Conservation (phyloP, 1,140 invertebrate species). For the Hylaeus anthracinus region DNA sequence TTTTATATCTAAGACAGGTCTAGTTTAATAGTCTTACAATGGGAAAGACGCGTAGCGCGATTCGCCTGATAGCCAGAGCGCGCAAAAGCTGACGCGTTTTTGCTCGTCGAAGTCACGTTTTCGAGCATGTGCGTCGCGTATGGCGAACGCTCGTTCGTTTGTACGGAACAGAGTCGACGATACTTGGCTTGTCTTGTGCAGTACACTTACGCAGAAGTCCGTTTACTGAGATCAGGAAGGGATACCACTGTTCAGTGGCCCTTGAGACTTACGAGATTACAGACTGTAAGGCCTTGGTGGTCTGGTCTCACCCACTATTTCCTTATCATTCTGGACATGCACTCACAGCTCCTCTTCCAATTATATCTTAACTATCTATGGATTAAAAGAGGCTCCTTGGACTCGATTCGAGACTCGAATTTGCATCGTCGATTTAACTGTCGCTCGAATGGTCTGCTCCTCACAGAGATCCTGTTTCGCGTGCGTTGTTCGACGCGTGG, state of each 20-base stretch:
- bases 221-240: not conserved
- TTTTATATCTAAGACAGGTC: no score
- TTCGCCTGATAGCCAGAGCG: not conserved
- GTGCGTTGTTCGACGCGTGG: not conserved
- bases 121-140: slow-evolving; percentile 31
- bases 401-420: no score
- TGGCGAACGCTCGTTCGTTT: not conserved
- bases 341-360: no score
- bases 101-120: slow-evolving; percentile 34
- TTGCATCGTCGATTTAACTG: not conserved
- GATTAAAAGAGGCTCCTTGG: no score
- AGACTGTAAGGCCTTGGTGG: no score
- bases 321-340: no score
- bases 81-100: slow-evolving; percentile 31
- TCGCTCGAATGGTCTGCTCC: not conserved
- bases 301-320: no score
- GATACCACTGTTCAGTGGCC: no score
- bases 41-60: not conserved
- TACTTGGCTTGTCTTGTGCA: not conserved
- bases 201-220: not conserved
- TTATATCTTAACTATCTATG: no score
- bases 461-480: not conserved
- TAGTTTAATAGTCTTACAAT: no score
- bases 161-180: not conserved
- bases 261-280: no score